Conservation (phyloP, 2,797 vertebrate species). For the Selene dorsalis region DNA sequence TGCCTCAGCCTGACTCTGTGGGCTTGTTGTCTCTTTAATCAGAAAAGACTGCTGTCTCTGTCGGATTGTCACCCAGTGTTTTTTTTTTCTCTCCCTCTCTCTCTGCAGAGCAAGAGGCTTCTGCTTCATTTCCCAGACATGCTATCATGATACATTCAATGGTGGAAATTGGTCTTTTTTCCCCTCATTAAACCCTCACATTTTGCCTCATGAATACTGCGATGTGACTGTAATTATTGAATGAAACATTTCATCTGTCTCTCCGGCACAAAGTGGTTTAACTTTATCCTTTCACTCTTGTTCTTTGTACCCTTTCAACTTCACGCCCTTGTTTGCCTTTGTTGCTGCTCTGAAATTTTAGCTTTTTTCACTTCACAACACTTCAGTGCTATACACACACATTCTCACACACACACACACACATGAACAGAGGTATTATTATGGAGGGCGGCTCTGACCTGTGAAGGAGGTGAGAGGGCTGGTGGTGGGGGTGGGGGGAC, state of each 20-base stretch:
- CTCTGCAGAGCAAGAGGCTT: slow-evolving; percentile 17
- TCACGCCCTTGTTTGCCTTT: slow-evolving; percentile 44
- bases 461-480: slow-evolving; percentile 54
- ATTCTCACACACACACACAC: slow-evolving; percentile 10
- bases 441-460: slow-evolving; percentile 77
- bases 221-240: slow-evolving; percentile 29
- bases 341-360: slow-evolving; percentile 53
- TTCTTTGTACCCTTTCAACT: slow-evolving; percentile 40
- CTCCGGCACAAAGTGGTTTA: slow-evolving; percentile 7
- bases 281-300: slow-evolving; percentile 28
- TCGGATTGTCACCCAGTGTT: not conserved
- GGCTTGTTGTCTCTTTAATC: slow-evolving; percentile 12
- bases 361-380: slow-evolving; percentile 66
- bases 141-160: not conserved
- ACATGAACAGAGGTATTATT: slow-evolving; percentile 66
- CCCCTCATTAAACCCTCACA: not conserved
- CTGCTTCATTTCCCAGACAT: not conserved
- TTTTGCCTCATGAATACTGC: slow-evolving; percentile 1
- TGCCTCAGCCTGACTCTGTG: slow-evolving; percentile 15
- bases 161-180: slow-evolving; percentile 19
- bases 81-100: slow-evolving; percentile 24
- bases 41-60: slow-evolving; percentile 25
- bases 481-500: slow-evolving; percentile 29
- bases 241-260: slow-evolving; percentile 10
- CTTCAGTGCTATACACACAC: slow-evolving; percentile 30